Base-by-base conservation (phyloP, 2,113 vertebrate genomes). In the Grus americana region DNA sequence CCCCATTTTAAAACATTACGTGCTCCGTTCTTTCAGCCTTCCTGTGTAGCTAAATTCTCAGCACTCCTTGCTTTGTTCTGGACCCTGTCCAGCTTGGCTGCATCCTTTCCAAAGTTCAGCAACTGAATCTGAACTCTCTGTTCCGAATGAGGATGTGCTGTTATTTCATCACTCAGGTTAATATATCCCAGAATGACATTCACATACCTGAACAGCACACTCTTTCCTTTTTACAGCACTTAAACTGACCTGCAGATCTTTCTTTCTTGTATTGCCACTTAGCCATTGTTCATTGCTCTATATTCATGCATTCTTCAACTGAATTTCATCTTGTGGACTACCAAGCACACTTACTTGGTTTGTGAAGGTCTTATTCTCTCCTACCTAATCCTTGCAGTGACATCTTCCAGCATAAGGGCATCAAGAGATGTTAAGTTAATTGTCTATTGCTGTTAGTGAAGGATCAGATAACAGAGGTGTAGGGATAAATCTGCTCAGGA, bases 141-240 rank as follows among this genome's bases (percentile, higher is more conserved):
- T 92, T 95, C 93, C 0, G 0, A 79, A 52, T 68, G 70, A 94
- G 80, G 89, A 82, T 91, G 61, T 79, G 81, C 70, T 94, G 70
- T 57, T 85, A 29, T 79, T 92, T 97, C 93, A 93, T 95, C 86
- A 90, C 58, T 36, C 54, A 75, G 81, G 94, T 96, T 96, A 95
- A 96, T 92, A 18, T 49, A 79, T 88, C 74, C 78, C 70, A 76
- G 84, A 63, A 49, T 59, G 70, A 79, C 44, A 67, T 47, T 68
- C 21, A 2, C 44, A n/a, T 65, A 68, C 47, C 76, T 72, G 38
- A 92, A 54, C 26, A 63, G 65, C 76, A 27, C 14, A 27, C 14
- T 72, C 63, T 62, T 15, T 23, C 34, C 11, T 74, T 29, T 81
- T 81, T 30, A 15, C 5, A 2, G 26, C 34, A 34, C 19, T 95